Conservation (phyloP, 2,113 vertebrate species). For the Serinus canaria region DNA sequence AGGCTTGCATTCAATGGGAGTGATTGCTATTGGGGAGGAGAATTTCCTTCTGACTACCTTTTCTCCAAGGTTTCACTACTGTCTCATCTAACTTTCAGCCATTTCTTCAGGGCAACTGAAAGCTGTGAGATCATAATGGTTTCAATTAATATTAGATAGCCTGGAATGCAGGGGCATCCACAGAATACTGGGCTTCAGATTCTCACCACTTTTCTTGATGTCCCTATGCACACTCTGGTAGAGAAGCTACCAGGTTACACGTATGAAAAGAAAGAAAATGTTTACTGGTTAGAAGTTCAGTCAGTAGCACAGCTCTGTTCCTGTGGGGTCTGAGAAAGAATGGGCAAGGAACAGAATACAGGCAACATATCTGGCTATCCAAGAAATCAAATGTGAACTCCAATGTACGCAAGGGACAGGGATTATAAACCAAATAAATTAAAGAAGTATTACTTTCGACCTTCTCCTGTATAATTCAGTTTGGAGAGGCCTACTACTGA, state of each 20-base stretch:
- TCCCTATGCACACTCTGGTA: background rate
- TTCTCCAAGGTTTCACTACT: background rate
- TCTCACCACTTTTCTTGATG: background rate
- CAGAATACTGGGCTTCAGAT: background rate
- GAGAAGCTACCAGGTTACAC: background rate
- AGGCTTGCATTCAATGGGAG: background rate
- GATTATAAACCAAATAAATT: background rate
- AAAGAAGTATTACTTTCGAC: background rate
- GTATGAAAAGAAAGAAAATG: background rate
- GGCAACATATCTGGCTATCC: background rate
- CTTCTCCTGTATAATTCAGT: background rate
- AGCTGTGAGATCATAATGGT: background rate
- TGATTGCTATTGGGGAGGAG: background rate
- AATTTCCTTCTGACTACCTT: background rate
- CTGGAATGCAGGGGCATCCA: background rate
- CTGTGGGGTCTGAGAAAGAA: background rate
- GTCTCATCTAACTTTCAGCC: background rate
- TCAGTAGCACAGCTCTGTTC: background rate
- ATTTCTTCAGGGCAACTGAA: background rate
- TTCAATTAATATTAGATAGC: background rate
- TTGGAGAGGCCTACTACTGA: background rate
- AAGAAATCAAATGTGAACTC: background rate
- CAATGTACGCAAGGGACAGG: rapidly evolving
- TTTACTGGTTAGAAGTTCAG: background rate
- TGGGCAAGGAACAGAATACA: background rate